Base-by-base conservation (phyloP, 2,888 invertebrate species). In the Xestia c-nigrum region DNA sequence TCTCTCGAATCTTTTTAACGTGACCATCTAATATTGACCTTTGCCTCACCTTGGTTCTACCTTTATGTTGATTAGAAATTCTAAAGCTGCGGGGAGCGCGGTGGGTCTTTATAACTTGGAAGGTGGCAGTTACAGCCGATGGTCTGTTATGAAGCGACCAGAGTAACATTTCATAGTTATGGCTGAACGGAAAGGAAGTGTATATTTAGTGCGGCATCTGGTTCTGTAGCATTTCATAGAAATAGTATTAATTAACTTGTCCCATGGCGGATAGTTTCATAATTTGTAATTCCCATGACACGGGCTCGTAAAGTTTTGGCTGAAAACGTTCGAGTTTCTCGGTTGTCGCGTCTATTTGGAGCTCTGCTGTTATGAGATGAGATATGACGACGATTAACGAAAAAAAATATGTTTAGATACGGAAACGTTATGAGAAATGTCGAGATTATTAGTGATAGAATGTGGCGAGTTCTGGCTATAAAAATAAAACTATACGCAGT, bases 191-290 rank as follows among this genome's bases (percentile, higher is more conserved):
- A 96, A 95, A 94, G 96, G 96, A 96, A 95, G 96, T 95, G 89
- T 96, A 96, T 96, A 96, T 96, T 95, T 96, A 95, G 95, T 92
- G 92, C 89, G 94, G 95, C 96, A 96, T 96, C 96, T 96, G 96
- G 94, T 91, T 90, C 91, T 90, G 89, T 90, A 91, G 92, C 92
- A 92, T 94, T 96, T 95, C 95, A 95, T 92, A 92, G 96, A 96
- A 96, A 93, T 91, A 74, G 91, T 89, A 92, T 94, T 95, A 96
- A 96, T 96, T 96, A 96, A 94, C 92, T 91, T 93, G 94, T 95
- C 95, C 91, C 94, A 91, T 81, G 92, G 89, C 93, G 87, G 91
- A 93, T 89, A 83, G 92, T 94, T 94, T 93, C 93, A 93, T 94
- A 94, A 94, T 92, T 93, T 91, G 89, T 92, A 92, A 94, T 91